Percentiles rank a stretch among this genome's conserved stretches.
Evolutionary conservation across 2,113 vertebrate species (phyloP).

Genomic region (Otis tarda): DNA sequence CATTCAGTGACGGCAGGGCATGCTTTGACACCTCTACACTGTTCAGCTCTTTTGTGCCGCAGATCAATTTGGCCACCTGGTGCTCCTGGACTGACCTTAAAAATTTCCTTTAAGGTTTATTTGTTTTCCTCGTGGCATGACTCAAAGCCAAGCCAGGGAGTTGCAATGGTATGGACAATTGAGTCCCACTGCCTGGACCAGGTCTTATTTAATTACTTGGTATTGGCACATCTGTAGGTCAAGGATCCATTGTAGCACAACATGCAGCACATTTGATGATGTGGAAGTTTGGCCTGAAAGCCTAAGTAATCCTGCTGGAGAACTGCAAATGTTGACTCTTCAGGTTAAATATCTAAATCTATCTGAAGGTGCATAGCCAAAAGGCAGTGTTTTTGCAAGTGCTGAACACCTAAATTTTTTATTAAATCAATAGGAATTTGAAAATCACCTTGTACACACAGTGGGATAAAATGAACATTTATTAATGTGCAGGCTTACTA

Average conservation of each 20-base stretch:
- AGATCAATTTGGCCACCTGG: neutral
- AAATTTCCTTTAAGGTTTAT: neutral
- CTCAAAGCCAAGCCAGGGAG: neutral
- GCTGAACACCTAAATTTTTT: neutral
- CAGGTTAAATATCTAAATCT: constrained; percentile 8
- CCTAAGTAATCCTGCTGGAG: neutral
- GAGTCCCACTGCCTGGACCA: neutral
- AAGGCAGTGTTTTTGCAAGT: neutral
- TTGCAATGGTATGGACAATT: neutral
- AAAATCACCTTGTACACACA: neutral
- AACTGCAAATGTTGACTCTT: constrained; percentile 37
- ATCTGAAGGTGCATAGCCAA: neutral
- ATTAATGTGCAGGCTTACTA: neutral
- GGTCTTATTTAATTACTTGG: neutral
- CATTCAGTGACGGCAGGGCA: rapidly evolving
- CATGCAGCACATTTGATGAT: neutral
- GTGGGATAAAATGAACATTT: neutral
- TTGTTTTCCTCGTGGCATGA: neutral
- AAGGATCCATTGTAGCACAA: neutral
- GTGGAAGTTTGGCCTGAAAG: neutral
- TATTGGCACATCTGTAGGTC: neutral
- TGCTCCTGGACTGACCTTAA: neutral
- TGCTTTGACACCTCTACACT: neutral
- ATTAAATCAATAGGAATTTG: constrained; percentile 6
- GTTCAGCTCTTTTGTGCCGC: neutral